phyloP scores from a whole-genome alignment of 2,113 vertebrate species.

The Poicephalus gulielmi region DNA sequence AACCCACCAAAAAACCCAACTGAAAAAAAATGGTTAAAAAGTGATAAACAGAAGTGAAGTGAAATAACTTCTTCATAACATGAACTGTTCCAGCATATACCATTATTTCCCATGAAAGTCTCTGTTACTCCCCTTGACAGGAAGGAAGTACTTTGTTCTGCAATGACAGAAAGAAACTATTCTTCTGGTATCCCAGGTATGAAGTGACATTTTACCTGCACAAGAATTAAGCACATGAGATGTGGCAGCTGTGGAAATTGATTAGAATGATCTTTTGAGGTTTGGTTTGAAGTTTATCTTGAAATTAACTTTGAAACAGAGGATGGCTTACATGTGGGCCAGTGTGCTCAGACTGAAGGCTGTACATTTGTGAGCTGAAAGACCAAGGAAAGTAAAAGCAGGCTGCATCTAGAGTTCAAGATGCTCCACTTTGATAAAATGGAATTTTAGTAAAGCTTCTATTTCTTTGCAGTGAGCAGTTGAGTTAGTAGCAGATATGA shows the following conservation, averaged over 20 bases:
- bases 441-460: neutral
- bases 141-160: neutral
- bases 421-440: neutral
- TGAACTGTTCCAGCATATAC: neutral
- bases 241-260: neutral
- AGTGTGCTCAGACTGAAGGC: neutral
- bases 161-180: neutral
- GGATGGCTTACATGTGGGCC: neutral
- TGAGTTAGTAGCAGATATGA: neutral
- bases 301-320: neutral
- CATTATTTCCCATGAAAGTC: neutral
- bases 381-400: neutral
- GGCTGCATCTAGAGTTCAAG: neutral
- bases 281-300: neutral
- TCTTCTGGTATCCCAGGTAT: neutral
- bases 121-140: neutral
- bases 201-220: neutral
- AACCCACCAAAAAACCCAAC: neutral
- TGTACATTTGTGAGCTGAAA: neutral
- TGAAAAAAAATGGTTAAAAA: neutral
- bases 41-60: neutral
- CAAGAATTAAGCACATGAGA: neutral
- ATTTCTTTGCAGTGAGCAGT: neutral
- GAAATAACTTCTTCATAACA: neutral
- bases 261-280: neutral